These are phyloP conservation scores for Hippocampus comes DNA, from an alignment of 2,113 vertebrate genomes.

Conservation along the genomic window DNA sequence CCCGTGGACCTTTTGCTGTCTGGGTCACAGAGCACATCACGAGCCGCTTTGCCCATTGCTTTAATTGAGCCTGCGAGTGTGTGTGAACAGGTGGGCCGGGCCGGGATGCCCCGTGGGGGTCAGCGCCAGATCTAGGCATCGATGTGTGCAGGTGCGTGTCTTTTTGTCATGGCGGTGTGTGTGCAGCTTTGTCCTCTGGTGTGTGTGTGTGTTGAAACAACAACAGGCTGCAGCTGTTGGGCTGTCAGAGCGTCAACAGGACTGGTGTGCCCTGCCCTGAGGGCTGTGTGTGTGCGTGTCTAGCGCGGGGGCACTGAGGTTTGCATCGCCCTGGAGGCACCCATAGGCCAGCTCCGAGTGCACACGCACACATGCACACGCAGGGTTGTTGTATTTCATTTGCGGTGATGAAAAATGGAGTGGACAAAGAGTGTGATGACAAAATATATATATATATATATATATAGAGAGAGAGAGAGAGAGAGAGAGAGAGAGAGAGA, in stretches of 20 bases:
- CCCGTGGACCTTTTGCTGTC: slow-evolving; percentile 57
- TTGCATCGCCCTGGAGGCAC: slow-evolving; percentile 58
- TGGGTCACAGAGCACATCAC: slow-evolving; percentile 67
- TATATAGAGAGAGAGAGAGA: no score
- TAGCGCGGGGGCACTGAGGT: slow-evolving; percentile 46
- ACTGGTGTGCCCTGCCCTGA: slow-evolving; percentile 44
- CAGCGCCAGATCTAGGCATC: slow-evolving; percentile 59
- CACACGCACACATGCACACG: slow-evolving; percentile 3
- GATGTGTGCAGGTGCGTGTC: slow-evolving; percentile 36
- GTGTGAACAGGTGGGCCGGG: slow-evolving; percentile 60
- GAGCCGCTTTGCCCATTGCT: slow-evolving; percentile 61
- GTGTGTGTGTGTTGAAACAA: slow-evolving; percentile 10
- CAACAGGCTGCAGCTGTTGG: slow-evolving; percentile 62
- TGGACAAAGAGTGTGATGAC: no score
- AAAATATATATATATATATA: no score
- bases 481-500: no score
- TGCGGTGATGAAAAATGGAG: no score
- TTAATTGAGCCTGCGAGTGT: slow-evolving; percentile 55
- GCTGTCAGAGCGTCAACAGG: slow-evolving; percentile 59
- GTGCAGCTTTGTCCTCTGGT: slow-evolving; percentile 32
- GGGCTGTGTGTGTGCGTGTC: slow-evolving; percentile 20
- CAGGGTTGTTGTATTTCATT: not conserved
- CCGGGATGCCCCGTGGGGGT: slow-evolving; percentile 55
- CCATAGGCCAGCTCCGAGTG: slow-evolving; percentile 45
- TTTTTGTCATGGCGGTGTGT: slow-evolving; percentile 31